Percentiles rank a stretch among this genome's conserved stretches.
phyloP scores from a whole-genome alignment of 1,140 invertebrate genomes.

The Procambarus virginalis region DNA sequence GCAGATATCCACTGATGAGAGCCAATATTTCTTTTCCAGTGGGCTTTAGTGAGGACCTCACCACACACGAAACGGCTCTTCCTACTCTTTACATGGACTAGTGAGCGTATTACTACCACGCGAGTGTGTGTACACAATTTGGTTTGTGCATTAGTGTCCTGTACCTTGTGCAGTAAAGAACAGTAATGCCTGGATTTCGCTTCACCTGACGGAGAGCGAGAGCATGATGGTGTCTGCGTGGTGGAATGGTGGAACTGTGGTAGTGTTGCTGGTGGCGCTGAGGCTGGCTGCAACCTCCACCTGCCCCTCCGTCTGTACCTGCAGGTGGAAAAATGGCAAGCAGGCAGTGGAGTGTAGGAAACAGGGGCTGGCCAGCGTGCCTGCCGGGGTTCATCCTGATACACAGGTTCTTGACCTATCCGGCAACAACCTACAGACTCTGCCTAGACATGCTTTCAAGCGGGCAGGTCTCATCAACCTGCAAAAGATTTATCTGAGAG shows the following conservation, averaged over 20 bases:
- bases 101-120: background rate
- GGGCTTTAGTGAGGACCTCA: background rate
- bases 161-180: background rate
- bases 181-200: slow-evolving; percentile 32
- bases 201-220: slow-evolving; percentile 34
- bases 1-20: background rate
- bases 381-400: slow-evolving; percentile 87
- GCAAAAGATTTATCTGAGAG: slow-evolving; percentile 87
- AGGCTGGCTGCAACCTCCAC: slow-evolving; percentile 5
- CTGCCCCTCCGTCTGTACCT: slow-evolving; percentile 86
- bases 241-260: slow-evolving; percentile 5
- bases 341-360: slow-evolving; percentile 89
- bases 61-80: background rate
- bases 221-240: slow-evolving; percentile 39
- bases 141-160: slow-evolving; percentile 4
- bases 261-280: slow-evolving; percentile 16
- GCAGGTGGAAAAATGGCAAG: slow-evolving; percentile 94
- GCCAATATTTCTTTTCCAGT: background rate
- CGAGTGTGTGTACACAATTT: background rate
- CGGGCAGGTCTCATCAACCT: slow-evolving; percentile 86
- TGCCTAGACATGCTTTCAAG: slow-evolving; percentile 85
- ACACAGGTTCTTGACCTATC: slow-evolving; percentile 91
- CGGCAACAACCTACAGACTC: slow-evolving; percentile 86
- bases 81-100: background rate
- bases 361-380: slow-evolving; percentile 83